These are phyloP conservation scores for Chionoecetes opilio DNA, from an alignment of 1,140 invertebrate species.

Conservation along the genomic window DNA sequence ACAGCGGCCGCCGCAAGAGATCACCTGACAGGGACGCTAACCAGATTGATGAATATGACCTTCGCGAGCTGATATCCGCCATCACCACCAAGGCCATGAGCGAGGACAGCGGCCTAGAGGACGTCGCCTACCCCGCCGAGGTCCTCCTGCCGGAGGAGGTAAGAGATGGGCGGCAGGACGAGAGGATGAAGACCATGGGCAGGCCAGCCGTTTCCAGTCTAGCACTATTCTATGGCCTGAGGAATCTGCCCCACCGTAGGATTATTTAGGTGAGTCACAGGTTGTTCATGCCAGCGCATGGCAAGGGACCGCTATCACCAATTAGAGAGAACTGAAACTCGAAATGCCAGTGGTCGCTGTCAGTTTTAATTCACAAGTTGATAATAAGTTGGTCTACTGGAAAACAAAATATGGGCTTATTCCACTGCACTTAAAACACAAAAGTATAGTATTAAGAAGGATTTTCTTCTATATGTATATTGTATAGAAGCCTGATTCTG, in stretches of 20 bases:
- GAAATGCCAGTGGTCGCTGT: no score
- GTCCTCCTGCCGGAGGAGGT: constrained; percentile 44
- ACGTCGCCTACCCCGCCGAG: constrained; percentile 43
- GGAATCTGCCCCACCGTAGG: constrained; percentile 45
- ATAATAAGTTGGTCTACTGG: no score
- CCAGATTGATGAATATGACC: constrained; percentile 48
- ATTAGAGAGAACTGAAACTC: no score
- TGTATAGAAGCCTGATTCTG: no score
- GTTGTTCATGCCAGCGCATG: no score
- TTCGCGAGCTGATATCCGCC: constrained; percentile 49
- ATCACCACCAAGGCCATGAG: constrained; percentile 16
- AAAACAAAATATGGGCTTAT: no score
- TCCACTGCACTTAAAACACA: no score
- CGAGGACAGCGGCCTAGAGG: neutral
- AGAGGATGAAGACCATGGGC: constrained; percentile 27
- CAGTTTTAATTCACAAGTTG: no score
- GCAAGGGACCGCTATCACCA: no score
- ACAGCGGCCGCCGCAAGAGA: constrained; percentile 73
- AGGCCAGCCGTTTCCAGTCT: neutral
- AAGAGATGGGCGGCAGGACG: constrained; percentile 41
- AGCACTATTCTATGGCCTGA: constrained; percentile 56
- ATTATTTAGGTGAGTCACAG: constrained; percentile 57
- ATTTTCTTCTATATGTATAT: no score
- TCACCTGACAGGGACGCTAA: neutral
- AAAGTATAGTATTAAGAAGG: no score